A percentile compares a stretch with the other conserved stretches of the same genome.
Conservation (phyloP, 2,797 vertebrate species). For the Acipenser ruthenus region DNA sequence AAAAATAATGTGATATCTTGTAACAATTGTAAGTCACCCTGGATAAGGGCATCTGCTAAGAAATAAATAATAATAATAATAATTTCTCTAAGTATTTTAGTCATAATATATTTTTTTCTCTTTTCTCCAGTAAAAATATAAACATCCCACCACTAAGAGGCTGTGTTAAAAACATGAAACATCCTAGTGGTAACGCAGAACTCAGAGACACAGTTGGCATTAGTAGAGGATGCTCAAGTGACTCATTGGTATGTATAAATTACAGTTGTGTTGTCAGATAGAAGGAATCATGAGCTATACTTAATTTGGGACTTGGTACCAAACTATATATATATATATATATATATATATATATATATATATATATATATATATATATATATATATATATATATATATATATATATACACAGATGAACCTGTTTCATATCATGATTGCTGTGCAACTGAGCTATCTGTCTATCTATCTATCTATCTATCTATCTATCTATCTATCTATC, state of each 20-base stretch:
- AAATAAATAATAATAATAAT: too few species aligned
- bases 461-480: too few species aligned
- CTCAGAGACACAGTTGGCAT: constrained; percentile 67
- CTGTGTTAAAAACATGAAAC: constrained; percentile 67
- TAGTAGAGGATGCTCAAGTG: constrained; percentile 66
- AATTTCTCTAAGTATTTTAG: background rate
- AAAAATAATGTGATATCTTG: too few species aligned
- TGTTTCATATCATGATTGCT: too few species aligned
- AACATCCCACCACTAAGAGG: constrained; percentile 69
- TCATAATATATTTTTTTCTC: constrained; percentile 9
- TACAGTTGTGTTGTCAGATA: background rate
- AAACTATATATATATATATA: background rate
- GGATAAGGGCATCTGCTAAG: too few species aligned
- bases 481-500: too few species aligned
- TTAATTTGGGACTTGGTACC: too few species aligned
- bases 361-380: background rate
- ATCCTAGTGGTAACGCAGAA: constrained; percentile 19
- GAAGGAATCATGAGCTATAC: too few species aligned
- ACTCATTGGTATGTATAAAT: constrained; percentile 65
- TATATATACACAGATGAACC: background rate
- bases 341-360: background rate
- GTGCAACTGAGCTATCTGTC: too few species aligned
- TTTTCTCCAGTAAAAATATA: constrained; percentile 59
- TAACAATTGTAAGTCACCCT: background rate
- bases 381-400: background rate